These are phyloP conservation scores for Atherinomorus stipes DNA, from an alignment of 2,113 vertebrate species.

Conservation along the genomic window DNA sequence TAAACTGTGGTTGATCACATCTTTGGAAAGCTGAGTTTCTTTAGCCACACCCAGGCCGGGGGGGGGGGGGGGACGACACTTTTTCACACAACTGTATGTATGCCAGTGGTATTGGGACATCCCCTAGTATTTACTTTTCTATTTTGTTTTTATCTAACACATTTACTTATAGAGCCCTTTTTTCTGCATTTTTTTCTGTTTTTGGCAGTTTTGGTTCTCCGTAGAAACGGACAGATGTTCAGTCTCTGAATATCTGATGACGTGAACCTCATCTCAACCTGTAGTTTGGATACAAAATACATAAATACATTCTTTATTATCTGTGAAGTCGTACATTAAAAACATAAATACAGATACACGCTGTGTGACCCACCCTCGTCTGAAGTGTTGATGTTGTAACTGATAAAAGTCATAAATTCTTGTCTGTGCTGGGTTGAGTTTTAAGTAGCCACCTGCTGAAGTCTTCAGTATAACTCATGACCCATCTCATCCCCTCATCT, in stretches of 20 bases:
- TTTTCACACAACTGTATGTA: no score
- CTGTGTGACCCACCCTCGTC: neutral
- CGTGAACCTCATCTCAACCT: neutral
- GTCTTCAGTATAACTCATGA: constrained; percentile 35
- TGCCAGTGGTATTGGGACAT: no score
- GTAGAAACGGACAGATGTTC: constrained; percentile 20
- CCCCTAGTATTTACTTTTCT: no score
- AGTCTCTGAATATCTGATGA: constrained; percentile 10
- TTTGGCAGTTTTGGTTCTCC: no score
- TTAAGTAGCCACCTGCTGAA: constrained; percentile 44
- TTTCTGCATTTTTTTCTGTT: no score
- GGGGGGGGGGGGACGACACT: no score
- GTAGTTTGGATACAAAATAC: neutral
- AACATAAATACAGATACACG: neutral
- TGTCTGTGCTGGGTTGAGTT: constrained; percentile 12
- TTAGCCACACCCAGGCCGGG: no score
- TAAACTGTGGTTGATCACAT: no score
- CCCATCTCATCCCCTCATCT: constrained; percentile 12
- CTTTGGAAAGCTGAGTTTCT: no score
- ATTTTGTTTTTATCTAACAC: no score
- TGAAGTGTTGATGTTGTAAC: constrained; percentile 18
- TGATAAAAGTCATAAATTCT: constrained; percentile 21
- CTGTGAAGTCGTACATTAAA: neutral
- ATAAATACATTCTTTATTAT: neutral
- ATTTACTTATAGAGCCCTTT: no score